A percentile compares a stretch with the other conserved stretches of the same genome.
phyloP scores from a whole-genome alignment of 2,113 vertebrate genomes.

The Platanista minor region DNA sequence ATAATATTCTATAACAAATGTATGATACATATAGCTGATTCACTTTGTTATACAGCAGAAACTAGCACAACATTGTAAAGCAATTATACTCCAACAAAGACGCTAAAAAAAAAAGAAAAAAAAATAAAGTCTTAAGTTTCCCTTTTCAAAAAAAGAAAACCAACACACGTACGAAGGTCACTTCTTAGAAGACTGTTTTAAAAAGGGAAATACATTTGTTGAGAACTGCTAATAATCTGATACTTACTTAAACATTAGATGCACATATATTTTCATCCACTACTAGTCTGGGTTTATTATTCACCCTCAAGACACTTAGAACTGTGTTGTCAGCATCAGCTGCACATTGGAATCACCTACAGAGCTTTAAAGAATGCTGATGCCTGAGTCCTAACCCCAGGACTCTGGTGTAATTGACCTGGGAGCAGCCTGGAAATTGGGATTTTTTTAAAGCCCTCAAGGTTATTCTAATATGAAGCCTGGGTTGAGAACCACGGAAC shows the following conservation, averaged over 20 bases:
- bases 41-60: too few species aligned
- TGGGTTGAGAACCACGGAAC: not conserved
- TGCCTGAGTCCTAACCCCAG: not conserved
- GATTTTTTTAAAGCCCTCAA: not conserved
- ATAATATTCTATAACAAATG: slow-evolving; percentile 31
- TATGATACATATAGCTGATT: not conserved
- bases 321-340: not conserved
- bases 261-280: not conserved
- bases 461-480: not conserved
- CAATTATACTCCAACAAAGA: too few species aligned
- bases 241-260: not conserved
- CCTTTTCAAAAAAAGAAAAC: too few species aligned
- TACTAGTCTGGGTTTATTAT: not conserved
- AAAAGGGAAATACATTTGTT: slow-evolving; percentile 36
- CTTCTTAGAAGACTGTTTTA: not conserved
- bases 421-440: not conserved
- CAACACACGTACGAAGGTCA: slow-evolving; percentile 5
- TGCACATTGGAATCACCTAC: not conserved
- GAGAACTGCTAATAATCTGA: slow-evolving; percentile 39
- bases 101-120: too few species aligned
- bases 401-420: not conserved
- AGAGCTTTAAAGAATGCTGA: not conserved
- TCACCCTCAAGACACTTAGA: not conserved
- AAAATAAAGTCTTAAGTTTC: too few species aligned
- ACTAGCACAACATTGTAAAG: too few species aligned